Conservation (phyloP, 2,113 vertebrate genomes). For the Hypocryptadius cinnamomeus region DNA sequence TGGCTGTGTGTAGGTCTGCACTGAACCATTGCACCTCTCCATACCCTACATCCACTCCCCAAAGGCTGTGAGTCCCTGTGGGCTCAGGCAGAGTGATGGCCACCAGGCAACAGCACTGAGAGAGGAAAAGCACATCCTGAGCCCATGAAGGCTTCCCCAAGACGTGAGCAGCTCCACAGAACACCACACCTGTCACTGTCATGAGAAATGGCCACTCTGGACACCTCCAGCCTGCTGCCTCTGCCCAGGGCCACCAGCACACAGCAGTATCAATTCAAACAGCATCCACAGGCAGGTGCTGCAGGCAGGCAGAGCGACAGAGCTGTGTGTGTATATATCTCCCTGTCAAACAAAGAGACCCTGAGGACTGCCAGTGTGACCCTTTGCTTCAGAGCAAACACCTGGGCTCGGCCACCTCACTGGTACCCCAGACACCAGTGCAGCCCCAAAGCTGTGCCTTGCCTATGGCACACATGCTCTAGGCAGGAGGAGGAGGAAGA, state of each 20-base stretch:
- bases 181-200: fast-evolving
- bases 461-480: fast-evolving
- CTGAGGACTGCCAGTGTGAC: background rate
- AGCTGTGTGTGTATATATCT: background rate
- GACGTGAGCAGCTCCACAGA: background rate
- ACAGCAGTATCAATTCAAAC: background rate
- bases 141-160: background rate
- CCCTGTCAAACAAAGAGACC: background rate
- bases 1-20: background rate
- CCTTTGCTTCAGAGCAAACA: background rate
- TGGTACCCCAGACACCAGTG: fast-evolving
- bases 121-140: background rate
- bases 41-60: fast-evolving
- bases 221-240: background rate
- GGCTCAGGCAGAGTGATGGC: fast-evolving
- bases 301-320: background rate
- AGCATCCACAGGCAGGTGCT: background rate
- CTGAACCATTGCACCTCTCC: background rate
- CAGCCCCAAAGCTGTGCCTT: background rate
- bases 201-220: background rate
- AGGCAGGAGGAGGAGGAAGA: background rate
- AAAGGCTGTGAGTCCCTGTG: background rate
- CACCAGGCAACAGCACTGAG: background rate
- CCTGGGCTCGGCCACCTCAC: background rate
- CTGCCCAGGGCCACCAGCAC: background rate